Evolutionary conservation across 2,888 invertebrate genomes (phyloP), one percentile per base, ranked within the genome.

Genomic region (Pteria penguin): DNA sequence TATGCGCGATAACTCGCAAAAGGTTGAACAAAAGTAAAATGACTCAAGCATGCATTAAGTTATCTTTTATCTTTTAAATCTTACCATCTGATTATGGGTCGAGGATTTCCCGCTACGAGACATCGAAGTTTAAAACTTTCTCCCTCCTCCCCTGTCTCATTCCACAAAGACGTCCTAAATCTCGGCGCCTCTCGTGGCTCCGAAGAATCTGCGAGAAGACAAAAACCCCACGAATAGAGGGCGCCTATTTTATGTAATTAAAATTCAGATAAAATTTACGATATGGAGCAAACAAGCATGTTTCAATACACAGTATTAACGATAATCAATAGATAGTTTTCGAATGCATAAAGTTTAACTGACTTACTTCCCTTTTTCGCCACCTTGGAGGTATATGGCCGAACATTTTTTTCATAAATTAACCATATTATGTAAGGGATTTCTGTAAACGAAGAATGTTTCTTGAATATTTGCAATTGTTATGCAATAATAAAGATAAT

Each of bases 41-140:
- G n/a, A n/a, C 26, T 5, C 18, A 58, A 1, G 4, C n/a, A 5
- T 58, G 2, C 14, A 26, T 2, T 14, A 58, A 14, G 2, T 22
- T 26, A 58, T 2, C 2, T 1, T 58, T 22, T 4, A 22, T 26
- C 26, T 58, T n/a, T n/a, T n/a, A n/a, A 14, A 18, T 27, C 68
- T 68, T 72, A 85, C 85, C 85, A 85, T 74, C 81, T 79, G 36
- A 82, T 81, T 32, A 79, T 78, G 2, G 85, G 83, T 8, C 75
- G 24, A 1, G 85, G 85, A 45, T 63, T 63, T 11, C 82, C 85
- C 14, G 76, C 78, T 5, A 78, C 85, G 26, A 78, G 63, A 8
- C 82, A 82, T 2, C 75, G 77, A 55, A 85, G 74, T 11, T 78
- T 76, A 22, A 82, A 74, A 26, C 78, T 33, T 26, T 79, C 75